A percentile compares a stretch with the other conserved stretches of the same genome.
These are phyloP conservation scores for Melieria crassipennis DNA, from an alignment of 2,888 invertebrate species.

Conservation along the genomic window DNA sequence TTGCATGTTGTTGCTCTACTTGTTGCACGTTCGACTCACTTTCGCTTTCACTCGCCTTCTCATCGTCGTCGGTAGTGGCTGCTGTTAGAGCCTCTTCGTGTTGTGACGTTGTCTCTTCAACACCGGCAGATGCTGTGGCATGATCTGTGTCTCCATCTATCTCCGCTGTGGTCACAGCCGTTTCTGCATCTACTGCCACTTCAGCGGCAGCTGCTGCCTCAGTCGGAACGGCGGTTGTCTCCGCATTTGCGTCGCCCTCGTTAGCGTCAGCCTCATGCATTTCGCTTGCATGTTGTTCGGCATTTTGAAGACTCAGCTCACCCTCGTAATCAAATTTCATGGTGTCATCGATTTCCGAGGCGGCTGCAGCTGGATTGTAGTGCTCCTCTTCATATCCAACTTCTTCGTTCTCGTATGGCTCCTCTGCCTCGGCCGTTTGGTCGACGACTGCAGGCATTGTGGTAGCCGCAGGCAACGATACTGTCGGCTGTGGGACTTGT, in stretches of 20 bases:
- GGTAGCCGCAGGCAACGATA: background rate
- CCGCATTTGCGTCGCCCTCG: background rate
- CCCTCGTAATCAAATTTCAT: slow-evolving; percentile 61
- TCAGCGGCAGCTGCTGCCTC: slow-evolving; percentile 26
- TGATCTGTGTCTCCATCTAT: background rate
- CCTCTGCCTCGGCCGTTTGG: slow-evolving; percentile 3
- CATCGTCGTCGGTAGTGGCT: background rate
- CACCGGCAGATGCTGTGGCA: background rate
- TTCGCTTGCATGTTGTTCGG: background rate
- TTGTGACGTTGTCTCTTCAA: background rate
- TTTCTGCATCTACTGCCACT: slow-evolving; percentile 34
- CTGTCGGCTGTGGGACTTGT: background rate
- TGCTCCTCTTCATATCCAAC: slow-evolving; percentile 8
- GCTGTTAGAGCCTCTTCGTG: background rate
- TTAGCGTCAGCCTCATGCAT: background rate
- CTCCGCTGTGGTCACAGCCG: slow-evolving; percentile 2
- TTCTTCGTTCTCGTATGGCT: slow-evolving; percentile 15
- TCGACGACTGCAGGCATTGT: background rate
- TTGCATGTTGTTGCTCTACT: background rate
- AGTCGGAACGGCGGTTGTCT: background rate
- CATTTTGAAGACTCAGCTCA: background rate
- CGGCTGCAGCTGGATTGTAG: background rate
- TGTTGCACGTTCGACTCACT: background rate
- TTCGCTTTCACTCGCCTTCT: slow-evolving; percentile 8
- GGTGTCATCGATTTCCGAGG: slow-evolving; percentile 47